A percentile compares a stretch with the other conserved stretches of the same genome.
These are phyloP conservation scores for Anniella stebbinsi DNA, from an alignment of 2,797 vertebrate species.

Conservation along the genomic window DNA sequence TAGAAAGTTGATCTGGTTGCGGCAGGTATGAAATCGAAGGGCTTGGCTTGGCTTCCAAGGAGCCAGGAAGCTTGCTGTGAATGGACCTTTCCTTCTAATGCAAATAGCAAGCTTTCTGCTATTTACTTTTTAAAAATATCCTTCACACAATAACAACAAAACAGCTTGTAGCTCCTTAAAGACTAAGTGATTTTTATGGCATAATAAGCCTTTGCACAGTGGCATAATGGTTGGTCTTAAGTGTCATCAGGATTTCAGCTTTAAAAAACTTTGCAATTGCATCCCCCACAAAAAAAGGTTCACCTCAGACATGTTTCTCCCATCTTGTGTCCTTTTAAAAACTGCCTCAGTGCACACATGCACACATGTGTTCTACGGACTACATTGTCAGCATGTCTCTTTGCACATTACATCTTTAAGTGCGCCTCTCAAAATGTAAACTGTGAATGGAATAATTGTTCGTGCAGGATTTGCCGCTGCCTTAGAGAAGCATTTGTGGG, in stretches of 20 bases:
- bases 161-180: too few relatives aligned
- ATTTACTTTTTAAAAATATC: too few relatives aligned
- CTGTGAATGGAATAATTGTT: neutral
- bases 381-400: neutral
- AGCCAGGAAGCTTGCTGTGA: neutral
- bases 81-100: too few relatives aligned
- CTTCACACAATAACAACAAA: too few relatives aligned
- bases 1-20: neutral
- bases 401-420: neutral
- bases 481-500: too few relatives aligned
- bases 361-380: neutral
- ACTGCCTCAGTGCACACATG: neutral
- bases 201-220: too few relatives aligned
- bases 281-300: neutral
- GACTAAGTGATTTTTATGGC: too few relatives aligned
- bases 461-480: too few relatives aligned
- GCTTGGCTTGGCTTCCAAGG: neutral
- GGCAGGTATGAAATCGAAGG: neutral
- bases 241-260: neutral
- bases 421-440: neutral
- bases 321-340: neutral
- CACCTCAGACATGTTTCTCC: neutral
- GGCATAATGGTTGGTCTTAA: too few relatives aligned
- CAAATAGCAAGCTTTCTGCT: too few relatives aligned
- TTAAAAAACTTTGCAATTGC: neutral